Conservation (phyloP, 2,797 vertebrate species). For the Capromys pilorides region DNA sequence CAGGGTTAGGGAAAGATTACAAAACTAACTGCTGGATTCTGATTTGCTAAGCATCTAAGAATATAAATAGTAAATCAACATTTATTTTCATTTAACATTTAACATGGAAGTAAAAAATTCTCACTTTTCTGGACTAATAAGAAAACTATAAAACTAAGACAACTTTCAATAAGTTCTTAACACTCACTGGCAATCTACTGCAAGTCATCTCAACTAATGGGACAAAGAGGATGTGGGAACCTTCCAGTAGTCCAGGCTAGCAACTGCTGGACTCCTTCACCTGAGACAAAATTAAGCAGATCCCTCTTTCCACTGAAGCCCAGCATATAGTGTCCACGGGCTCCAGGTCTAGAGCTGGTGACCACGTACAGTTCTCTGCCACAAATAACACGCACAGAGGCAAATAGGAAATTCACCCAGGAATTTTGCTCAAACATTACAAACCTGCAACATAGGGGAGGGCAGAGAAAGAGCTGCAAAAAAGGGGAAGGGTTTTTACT, state of each 20-base stretch:
- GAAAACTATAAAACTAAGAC: slow-evolving; percentile 84
- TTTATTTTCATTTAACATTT: slow-evolving; percentile 77
- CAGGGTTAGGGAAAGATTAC: slow-evolving; percentile 76
- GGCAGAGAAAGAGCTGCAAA: slow-evolving; percentile 84
- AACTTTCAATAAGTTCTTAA: slow-evolving; percentile 89
- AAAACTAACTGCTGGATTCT: slow-evolving; percentile 68
- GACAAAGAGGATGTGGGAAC: slow-evolving; percentile 93
- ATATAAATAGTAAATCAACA: slow-evolving; percentile 65
- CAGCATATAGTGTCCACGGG: slow-evolving; percentile 93
- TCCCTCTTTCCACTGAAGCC: slow-evolving; percentile 94
- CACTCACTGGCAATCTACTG: slow-evolving; percentile 89
- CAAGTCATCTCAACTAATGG: slow-evolving; percentile 89
- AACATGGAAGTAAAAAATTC: slow-evolving; percentile 68
- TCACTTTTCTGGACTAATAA: slow-evolving; percentile 80
- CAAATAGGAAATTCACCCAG: slow-evolving; percentile 98
- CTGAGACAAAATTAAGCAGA: slow-evolving; percentile 95
- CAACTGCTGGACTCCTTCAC: slow-evolving; percentile 96
- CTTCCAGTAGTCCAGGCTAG: slow-evolving; percentile 98
- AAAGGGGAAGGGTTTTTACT: slow-evolving; percentile 52
- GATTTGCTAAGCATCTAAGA: slow-evolving; percentile 74
- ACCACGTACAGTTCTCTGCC: slow-evolving; percentile 93
- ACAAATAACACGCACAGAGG: slow-evolving; percentile 98
- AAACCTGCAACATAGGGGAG: slow-evolving; percentile 87
- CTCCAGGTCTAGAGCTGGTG: slow-evolving; percentile 97
- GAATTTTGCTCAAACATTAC: slow-evolving; percentile 86